Base-by-base conservation (phyloP, 2,113 vertebrate genomes). In the Pipa parva region DNA sequence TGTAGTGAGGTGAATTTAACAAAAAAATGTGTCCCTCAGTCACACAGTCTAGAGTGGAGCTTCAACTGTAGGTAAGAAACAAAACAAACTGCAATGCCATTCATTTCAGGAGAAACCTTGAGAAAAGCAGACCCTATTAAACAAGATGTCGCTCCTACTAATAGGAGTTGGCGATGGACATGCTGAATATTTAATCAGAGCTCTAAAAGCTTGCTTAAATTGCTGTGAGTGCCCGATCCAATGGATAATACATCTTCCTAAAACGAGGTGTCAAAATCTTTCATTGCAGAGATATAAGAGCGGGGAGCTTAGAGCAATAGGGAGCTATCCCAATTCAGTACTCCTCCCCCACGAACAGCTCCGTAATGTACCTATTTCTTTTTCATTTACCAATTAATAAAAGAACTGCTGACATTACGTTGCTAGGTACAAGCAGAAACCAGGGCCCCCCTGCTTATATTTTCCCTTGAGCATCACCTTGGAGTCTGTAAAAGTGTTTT, bases 221-320 rank as follows among this genome's bases (percentile, higher is more conserved):
- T 70, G 66, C 66, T 70, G 57, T 70, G 66, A 70, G 66, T 70
- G 58, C 66, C 66, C 66, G 31, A 61, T 70, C 22, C 66, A 54
- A 70, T 61, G 48, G 48, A 28, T 48, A 61, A 70, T 70, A 70
- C 57, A 70, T 70, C 66, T 60, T 70, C 57, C 48, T 70, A 61
- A 37, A 61, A 51, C 48, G 54, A 46, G 57, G 66, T 70, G 66
- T 70, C 66, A 70, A 58, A 61, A 70, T 70, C 37, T 48, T 25
- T 61, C 25, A 29, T 26, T 52, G 48, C 66, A 61, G 57, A 48
- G 54, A 61, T 45, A 36, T 49, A 58, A 27, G 56, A 70, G 15
- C 45, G 18, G 4, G 20, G 18, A 36, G 54, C 25, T 7, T 28
- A 6, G 22, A 33, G 46, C 55, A 24, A 52, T 27, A 49, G 26